Conservation (phyloP, 2,797 vertebrate species). For the Mycteria americana region DNA sequence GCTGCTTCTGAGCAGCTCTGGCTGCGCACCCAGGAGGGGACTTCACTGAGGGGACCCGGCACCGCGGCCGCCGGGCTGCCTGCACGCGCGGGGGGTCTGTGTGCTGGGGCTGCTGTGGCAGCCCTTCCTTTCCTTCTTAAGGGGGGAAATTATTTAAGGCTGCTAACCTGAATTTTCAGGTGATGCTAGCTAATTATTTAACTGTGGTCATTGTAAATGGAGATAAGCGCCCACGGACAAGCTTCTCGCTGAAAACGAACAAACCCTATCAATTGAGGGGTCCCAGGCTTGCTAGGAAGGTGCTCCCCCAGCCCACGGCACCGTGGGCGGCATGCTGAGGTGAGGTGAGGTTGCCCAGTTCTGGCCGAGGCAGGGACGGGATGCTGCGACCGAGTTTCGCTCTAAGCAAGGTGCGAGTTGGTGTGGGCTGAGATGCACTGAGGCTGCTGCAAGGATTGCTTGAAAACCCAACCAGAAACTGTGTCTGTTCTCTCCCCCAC, state of each 20-base stretch:
- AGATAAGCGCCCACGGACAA: rapidly evolving
- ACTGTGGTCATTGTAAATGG: rapidly evolving
- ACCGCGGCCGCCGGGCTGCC: not conserved
- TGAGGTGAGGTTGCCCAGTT: not conserved
- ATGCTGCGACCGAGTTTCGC: rapidly evolving
- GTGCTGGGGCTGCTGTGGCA: rapidly evolving
- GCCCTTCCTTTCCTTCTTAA: not conserved
- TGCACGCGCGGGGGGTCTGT: rapidly evolving
- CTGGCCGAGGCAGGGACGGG: not conserved
- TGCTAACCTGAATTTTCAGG: not conserved
- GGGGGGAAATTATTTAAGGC: not conserved
- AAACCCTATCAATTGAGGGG: rapidly evolving
- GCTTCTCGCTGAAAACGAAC: not conserved
- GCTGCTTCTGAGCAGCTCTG: not conserved
- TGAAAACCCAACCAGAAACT: not conserved
- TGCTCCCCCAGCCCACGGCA: not conserved
- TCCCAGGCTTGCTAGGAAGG: not conserved
- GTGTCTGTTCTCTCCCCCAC: not conserved
- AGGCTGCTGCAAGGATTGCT: not conserved
- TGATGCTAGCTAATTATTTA: not conserved
- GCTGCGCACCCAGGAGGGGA: not conserved
- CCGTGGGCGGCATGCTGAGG: rapidly evolving
- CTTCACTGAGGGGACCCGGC: not conserved
- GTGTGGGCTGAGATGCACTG: not conserved
- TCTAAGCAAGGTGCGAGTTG: rapidly evolving